Evolutionary conservation across 2,113 vertebrate species (phyloP).

Genomic region (Archocentrus centrarchus): DNA sequence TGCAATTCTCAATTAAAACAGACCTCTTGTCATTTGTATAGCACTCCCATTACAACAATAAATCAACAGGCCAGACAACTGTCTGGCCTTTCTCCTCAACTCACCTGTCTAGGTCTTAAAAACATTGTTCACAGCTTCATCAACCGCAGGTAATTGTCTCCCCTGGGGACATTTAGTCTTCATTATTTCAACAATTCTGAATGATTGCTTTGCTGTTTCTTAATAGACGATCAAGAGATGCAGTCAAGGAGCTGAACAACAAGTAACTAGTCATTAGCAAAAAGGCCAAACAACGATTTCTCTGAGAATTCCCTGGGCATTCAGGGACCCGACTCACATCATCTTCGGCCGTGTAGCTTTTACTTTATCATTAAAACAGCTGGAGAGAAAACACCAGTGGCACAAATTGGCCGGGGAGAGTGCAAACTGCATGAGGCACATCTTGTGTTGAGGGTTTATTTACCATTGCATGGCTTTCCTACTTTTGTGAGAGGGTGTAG

Average conservation of each 20-base stretch:
- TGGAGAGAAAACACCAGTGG: neutral
- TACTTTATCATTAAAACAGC: conserved; percentile 7
- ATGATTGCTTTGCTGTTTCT: conserved; percentile 34
- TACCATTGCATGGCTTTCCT: conserved; percentile 13
- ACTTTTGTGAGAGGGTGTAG: conserved; percentile 22
- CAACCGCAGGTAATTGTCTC: conserved; percentile 60
- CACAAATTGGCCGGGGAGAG: conserved; percentile 15
- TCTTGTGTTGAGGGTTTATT: conserved; percentile 29
- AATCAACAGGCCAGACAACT: conserved; percentile 44
- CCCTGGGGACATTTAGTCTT: conserved; percentile 32
- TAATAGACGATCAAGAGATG: conserved; percentile 57
- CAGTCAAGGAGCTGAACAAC: conserved; percentile 55
- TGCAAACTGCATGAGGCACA: conserved; percentile 14
- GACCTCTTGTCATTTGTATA: conserved; percentile 1
- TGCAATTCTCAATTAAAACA: conserved; percentile 42
- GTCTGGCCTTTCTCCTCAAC: conserved; percentile 42
- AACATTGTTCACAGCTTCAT: conserved; percentile 56
- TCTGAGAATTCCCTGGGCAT: conserved; percentile 23
- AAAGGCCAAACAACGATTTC: conserved; percentile 36
- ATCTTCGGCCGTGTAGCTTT: neutral
- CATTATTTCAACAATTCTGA: conserved; percentile 62
- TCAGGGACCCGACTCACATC: conserved; percentile 2
- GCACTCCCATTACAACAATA: conserved; percentile 31
- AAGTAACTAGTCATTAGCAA: conserved; percentile 58
- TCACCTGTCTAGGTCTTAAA: conserved; percentile 34